Percentiles rank a stretch among this genome's conserved stretches.
Evolutionary conservation across 2,888 invertebrate genomes (phyloP).

Genomic region (Drosophila buzzatii): DNA sequence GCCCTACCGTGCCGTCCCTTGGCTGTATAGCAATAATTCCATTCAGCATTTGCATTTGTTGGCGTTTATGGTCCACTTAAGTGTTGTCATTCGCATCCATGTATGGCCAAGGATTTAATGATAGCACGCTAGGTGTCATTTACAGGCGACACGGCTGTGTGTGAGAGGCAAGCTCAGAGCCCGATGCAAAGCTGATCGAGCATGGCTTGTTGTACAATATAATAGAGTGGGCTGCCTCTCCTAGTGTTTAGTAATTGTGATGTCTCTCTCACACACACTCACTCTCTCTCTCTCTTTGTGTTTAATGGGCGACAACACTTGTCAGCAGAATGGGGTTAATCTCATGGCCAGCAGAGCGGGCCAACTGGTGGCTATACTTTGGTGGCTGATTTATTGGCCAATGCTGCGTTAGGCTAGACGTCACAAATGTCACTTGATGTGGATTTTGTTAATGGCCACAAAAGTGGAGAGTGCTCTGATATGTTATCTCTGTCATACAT

Average conservation of each 20-base stretch:
- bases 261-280: conserved; percentile 15
- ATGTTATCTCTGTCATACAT: neutral
- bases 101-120: conserved; percentile 63
- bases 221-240: conserved; percentile 21
- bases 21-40: conserved; percentile 59
- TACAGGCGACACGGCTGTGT: conserved; percentile 47
- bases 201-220: conserved; percentile 32
- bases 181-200: conserved; percentile 7
- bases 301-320: conserved; percentile 6
- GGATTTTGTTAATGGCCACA: conserved; percentile 38
- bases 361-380: conserved; percentile 38
- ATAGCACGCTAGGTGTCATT: conserved; percentile 71
- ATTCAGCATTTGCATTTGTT: conserved; percentile 76
- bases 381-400: conserved; percentile 45
- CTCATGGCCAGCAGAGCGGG: conserved; percentile 17
- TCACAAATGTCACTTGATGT: conserved; percentile 31
- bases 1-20: neutral
- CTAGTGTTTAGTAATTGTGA: conserved; percentile 32
- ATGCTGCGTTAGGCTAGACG: conserved; percentile 14
- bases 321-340: conserved; percentile 20
- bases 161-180: conserved; percentile 2
- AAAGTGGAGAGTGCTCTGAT: conserved; percentile 8
- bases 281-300: neutral
- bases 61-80: conserved; percentile 78
- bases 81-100: conserved; percentile 65